These are phyloP conservation scores for Branchinecta lindahli DNA, from an alignment of 1,140 invertebrate genomes.

Conservation along the genomic window DNA sequence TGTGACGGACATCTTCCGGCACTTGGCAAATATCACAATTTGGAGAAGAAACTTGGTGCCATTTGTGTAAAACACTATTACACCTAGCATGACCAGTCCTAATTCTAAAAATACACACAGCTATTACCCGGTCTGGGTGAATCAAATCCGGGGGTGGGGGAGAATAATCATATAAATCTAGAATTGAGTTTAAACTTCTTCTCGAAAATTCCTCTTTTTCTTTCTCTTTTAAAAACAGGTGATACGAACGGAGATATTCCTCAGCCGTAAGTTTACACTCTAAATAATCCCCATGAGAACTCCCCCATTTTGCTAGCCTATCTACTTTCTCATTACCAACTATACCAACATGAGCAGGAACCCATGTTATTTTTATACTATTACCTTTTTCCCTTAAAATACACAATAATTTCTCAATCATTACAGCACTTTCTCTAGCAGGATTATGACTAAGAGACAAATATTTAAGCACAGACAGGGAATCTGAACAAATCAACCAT, in stretches of 20 bases:
- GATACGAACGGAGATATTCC: background rate
- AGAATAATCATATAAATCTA: slow-evolving; percentile 9
- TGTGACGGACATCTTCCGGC: no score
- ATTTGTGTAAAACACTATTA: no score
- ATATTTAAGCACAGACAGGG: background rate
- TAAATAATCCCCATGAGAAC: background rate
- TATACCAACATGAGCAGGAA: background rate
- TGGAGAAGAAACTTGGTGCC: no score
- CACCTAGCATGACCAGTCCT: no score
- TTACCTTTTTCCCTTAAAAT: background rate
- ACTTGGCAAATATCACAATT: no score
- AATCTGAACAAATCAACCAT: background rate
- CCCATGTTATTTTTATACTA: background rate
- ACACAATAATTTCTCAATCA: background rate
- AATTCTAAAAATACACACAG: no score
- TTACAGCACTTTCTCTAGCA: background rate
- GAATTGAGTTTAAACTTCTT: background rate
- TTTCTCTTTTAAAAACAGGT: background rate
- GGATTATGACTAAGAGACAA: background rate
- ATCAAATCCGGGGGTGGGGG: no score
- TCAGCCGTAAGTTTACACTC: background rate
- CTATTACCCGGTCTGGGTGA: no score
- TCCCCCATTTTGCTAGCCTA: background rate
- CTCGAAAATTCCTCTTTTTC: background rate
- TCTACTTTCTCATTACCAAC: background rate